Evolutionary conservation across 2,888 invertebrate genomes (phyloP), one percentile per base, ranked within the genome.

Genomic region (Mythimna impura): DNA sequence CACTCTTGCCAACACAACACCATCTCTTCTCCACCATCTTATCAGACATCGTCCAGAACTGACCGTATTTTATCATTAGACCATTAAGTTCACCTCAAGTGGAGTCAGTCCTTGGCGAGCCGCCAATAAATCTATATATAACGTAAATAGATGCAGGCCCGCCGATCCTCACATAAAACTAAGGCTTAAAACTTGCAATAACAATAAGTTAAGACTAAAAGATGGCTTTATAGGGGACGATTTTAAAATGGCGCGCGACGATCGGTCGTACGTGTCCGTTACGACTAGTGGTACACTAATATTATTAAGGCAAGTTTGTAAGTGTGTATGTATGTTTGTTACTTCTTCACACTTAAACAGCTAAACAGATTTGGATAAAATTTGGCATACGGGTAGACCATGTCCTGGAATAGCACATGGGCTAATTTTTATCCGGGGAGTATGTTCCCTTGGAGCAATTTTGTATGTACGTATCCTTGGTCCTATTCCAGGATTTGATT

Each of bases 171-270:
- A 94, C 96, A 96, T 96, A 96, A 96, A 96, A 95, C 96, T 94
- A 93, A 92, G 92, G 94, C 95, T 96, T 94, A 93, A 93, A 94
- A 91, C 91, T 90, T 90, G 94, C 96, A 94, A 96, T 96, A 96
- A 96, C 96, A 96, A 96, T 96, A 96, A 96, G 96, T 96, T 96
- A 96, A 92, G 91, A 95, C 94, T 96, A 95, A 94, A 86, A 80
- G 58, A 74, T 40, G 58, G 66, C 57, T 92, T 95, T 91, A 94
- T 52, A 89, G 3, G 20, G 0, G 5, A 82, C 93, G 92, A 92
- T 76, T 78, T 86, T 71, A 30, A 55, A 70, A 74, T 65, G 61
- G 30, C 14, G 40, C 25, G 55, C 0, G 12, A 50, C 66, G 66
- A 73, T 57, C 0, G 1, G 2, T 71, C 70, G 71, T 71, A 3